Conservation (phyloP, 92 coral and sea anemone genomes). For the Palythoa caribaeorum region DNA sequence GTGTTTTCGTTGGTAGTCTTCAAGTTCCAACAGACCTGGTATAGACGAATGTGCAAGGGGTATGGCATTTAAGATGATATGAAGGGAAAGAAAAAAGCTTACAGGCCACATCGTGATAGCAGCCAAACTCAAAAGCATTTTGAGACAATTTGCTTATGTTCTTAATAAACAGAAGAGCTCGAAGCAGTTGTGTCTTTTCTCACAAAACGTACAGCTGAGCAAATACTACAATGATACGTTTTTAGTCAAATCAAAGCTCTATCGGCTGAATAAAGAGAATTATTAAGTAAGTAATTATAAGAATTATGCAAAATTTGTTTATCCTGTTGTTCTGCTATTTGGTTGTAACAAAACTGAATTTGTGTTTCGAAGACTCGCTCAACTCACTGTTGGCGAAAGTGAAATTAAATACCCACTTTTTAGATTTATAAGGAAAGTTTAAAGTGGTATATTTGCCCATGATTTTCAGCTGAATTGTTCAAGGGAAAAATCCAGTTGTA, state of each 20-base stretch:
- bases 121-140: not conserved
- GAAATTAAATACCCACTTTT: too few species aligned
- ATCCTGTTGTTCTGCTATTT: not conserved
- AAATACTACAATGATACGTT: not conserved
- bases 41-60: constrained; percentile 26
- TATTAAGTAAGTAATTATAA: not conserved
- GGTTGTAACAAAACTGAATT: too few species aligned
- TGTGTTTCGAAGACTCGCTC: too few species aligned
- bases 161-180: not conserved
- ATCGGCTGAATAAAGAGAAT: constrained; percentile 29
- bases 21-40: constrained; percentile 71
- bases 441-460: too few species aligned
- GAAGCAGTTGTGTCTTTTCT: constrained; percentile 25
- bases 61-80: not conserved
- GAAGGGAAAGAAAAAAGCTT: not conserved
- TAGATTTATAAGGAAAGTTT: too few species aligned
- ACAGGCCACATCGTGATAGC: constrained; percentile 14
- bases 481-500: too few species aligned
- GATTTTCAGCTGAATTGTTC: too few species aligned
- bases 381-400: too few species aligned
- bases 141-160: not conserved
- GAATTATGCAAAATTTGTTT: not conserved
- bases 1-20: constrained; percentile 81
- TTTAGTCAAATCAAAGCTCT: not conserved
- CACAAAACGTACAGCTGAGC: constrained; percentile 20